phyloP scores from a whole-genome alignment of 2,888 invertebrate species.

The Cephalotes varians region DNA sequence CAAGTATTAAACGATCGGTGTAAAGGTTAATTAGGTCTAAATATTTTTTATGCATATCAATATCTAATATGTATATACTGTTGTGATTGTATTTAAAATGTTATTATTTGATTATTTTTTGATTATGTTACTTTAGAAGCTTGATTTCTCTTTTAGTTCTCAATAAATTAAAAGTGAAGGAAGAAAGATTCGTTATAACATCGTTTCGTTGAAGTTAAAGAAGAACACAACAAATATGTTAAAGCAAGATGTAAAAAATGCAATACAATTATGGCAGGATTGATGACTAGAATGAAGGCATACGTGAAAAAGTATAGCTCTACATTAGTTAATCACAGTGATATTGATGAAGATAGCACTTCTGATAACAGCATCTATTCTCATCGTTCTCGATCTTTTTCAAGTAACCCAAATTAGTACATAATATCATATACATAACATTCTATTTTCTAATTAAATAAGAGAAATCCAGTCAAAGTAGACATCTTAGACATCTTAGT shows the following conservation, averaged over 20 bases:
- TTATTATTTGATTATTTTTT: not conserved
- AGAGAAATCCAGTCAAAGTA: no score
- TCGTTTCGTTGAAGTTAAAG: constrained; percentile 27
- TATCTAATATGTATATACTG: not conserved
- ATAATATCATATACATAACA: not conserved
- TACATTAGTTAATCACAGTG: constrained; percentile 2
- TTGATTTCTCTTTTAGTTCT: not conserved
- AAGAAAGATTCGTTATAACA: constrained; percentile 4
- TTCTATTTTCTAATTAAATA: constrained; percentile 17
- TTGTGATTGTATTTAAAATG: not conserved
- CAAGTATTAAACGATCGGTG: no score
- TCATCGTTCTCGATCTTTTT: not conserved
- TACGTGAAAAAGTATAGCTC: not conserved
- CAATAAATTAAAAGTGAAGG: constrained; percentile 27
- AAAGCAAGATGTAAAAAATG: constrained; percentile 37
- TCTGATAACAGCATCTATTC: constrained; percentile 19
- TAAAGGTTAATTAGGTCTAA: no score
- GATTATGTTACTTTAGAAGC: not conserved
- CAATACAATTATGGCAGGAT: constrained; percentile 15
- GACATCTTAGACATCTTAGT: no score
- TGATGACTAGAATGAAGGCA: not conserved
- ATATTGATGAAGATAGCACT: constrained; percentile 6
- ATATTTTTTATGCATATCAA: no score
- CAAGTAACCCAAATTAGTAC: not conserved
- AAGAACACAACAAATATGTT: not conserved